Base-by-base conservation (phyloP, 2,888 invertebrate genomes). In the Protophormia terraenovae region DNA sequence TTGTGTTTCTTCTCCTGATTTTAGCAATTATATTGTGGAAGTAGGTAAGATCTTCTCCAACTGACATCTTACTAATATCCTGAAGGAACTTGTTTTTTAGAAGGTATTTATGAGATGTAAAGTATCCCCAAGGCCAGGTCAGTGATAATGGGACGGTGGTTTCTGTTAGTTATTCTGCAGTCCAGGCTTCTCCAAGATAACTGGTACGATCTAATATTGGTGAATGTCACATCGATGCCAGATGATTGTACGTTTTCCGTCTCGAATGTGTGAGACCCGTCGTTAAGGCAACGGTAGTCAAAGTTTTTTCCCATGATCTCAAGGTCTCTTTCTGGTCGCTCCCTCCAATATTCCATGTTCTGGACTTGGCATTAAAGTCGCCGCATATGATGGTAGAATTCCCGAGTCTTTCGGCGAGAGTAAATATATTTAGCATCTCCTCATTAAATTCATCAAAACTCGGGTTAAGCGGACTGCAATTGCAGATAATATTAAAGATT, bases 401-500 rank as follows among this genome's bases (percentile, higher is more conserved):
- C 7, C 2, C 5, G 14, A 8, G 12, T 14, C 3, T 41, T 10
- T 8, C 8, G 8, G 41, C 41, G 3, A 41, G 14, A 8, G 41
- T 12, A 12, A 41, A 41, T 12, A 41, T 41, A 10, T 12, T 41
- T 12, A 12, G 3, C 12, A 41, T 41, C n/a, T 41, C 41, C 3
- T 4, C 12, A 41, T 12, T 12, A 41, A 41, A 41, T 3, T 14
- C 14, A 3, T 1, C 41, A 1, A 8, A 19, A 19, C 2, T 5
- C 6, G 7, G 22, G 4, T 69, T 60, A 2, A 79, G 66, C 19
- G 78, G 64, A 14, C 53, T 19, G 35, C 73, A 83, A 14, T 35
- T 6, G 8, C 45, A 53, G 12, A 78, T 45, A 4, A 83, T 19
- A 19, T 73, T 83, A 4, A 83, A 10, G 19, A 78, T 83, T 1